Evolutionary conservation across 35 echinoderm and acorn worm genomes (phyloP).

Genomic region (Ophioderma brevispina): DNA sequence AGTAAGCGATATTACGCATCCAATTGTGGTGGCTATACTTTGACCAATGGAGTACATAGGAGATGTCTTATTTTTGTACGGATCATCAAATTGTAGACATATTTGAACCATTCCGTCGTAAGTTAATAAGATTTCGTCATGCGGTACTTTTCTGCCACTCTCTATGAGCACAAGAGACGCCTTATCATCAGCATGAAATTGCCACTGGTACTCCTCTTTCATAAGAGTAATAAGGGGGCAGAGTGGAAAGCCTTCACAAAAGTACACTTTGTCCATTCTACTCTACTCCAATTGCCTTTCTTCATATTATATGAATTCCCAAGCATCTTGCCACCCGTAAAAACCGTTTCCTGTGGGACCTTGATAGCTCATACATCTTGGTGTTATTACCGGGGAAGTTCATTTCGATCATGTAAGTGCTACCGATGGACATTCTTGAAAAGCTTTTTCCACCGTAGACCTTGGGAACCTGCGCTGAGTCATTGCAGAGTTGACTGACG

Average conservation of each 20-base stretch:
- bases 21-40: neutral
- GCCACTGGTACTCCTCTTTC: neutral
- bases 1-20: neutral
- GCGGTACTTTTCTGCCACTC: neutral
- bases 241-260: neutral
- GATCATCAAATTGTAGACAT: neutral
- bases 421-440: neutral
- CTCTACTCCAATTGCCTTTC: neutral
- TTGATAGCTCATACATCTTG: neutral
- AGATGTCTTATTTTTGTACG: neutral
- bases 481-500: neutral
- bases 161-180: neutral
- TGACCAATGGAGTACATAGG: neutral
- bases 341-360: neutral
- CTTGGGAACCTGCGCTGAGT: neutral
- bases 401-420: neutral
- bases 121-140: neutral
- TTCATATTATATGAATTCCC: neutral
- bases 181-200: neutral
- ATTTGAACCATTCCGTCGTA: neutral
- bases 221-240: neutral
- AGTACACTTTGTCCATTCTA: neutral
- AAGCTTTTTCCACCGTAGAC: neutral
- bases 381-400: neutral
- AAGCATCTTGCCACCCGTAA: neutral